Evolutionary conservation across 2,888 invertebrate genomes (phyloP).

Genomic region (Torymus tubicola): DNA sequence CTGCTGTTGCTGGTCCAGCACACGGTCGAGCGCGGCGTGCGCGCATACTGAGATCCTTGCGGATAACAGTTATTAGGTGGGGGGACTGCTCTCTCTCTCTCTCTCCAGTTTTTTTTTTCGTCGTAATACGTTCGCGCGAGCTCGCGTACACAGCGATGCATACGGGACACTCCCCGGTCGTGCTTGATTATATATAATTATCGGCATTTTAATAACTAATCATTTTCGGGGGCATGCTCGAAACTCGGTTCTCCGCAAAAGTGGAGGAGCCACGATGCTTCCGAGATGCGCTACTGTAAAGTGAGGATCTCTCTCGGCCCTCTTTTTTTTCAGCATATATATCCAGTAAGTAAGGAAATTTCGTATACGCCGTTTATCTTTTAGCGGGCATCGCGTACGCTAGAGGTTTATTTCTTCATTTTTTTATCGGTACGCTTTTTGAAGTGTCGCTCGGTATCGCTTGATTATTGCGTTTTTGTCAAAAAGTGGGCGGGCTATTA

Average conservation of each 20-base stretch:
- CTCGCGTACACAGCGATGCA: constrained; percentile 57
- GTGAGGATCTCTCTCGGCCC: constrained; percentile 23
- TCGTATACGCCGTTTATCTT: constrained; percentile 15
- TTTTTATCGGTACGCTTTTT: constrained; percentile 49
- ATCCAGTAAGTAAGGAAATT: neutral
- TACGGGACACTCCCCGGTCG: constrained; percentile 71
- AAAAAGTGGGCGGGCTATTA: constrained; percentile 42
- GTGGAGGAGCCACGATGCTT: constrained; percentile 68
- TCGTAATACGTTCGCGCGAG: constrained; percentile 65
- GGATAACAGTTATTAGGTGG: constrained; percentile 76
- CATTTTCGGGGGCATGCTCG: constrained; percentile 68
- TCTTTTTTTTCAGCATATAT: constrained; percentile 16
- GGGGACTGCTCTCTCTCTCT: neutral
- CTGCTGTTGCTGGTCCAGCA: constrained; percentile 34
- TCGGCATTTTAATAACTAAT: constrained; percentile 77
- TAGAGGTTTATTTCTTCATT: neutral
- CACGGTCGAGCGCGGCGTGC: constrained; percentile 19
- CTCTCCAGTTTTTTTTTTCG: constrained; percentile 63
- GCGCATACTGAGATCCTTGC: constrained; percentile 66
- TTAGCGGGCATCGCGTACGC: neutral
- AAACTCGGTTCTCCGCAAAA: constrained; percentile 64
- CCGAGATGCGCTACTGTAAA: constrained; percentile 71
- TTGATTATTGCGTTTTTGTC: constrained; percentile 47
- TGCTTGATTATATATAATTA: constrained; percentile 76
- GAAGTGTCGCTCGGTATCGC: constrained; percentile 20